Evolutionary conservation across 2,888 invertebrate species (phyloP), one percentile per base, ranked within the genome.

Genomic region (Lymantria dispar): DNA sequence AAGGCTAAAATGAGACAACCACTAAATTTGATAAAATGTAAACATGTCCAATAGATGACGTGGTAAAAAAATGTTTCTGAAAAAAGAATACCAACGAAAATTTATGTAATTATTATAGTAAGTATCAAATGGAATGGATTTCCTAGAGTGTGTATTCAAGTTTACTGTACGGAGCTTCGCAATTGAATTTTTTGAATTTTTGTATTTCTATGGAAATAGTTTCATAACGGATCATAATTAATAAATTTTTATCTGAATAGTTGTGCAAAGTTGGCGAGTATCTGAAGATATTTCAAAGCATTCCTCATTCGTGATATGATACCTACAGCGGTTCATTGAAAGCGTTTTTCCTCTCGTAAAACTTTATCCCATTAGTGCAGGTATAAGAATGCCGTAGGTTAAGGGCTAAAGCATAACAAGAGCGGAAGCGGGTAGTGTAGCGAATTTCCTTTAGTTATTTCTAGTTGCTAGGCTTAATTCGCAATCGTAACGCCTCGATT

Each of bases 361-460:
- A 78, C 72, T 77, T 79, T 70, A 68, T 70, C 64, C 73, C 64
- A 71, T 78, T 73, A 73, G 68, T 65, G 48, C 69, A 70, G 68
- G 71, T 71, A 55, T 50, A 72, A 66, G 66, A 68, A 68, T 68
- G 64, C 57, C 38, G 43, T 43, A 55, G 54, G 64, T 40, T 48
- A 45, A 44, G 45, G 42, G 37, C 39, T 37, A 15, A 15, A 33
- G 10, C 10, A 13, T 11, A 45, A 7, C 2, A 31, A 2, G 15
- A 43, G 50, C 43, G 46, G 29, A 41, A 54, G 55, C 55, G 57
- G 22, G 1, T 36, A 43, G 47, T 3, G 8, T 38, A 38, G 11
- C 52, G 48, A 33, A 30, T 45, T 45, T 29, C 22, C 3, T 22
- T 5, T 22, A 22, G 22, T 5, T 22, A 22, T 22, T 22, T 22